These are phyloP conservation scores for Ricordea florida DNA, from an alignment of 92 coral and sea anemone genomes.

Conservation along the genomic window DNA sequence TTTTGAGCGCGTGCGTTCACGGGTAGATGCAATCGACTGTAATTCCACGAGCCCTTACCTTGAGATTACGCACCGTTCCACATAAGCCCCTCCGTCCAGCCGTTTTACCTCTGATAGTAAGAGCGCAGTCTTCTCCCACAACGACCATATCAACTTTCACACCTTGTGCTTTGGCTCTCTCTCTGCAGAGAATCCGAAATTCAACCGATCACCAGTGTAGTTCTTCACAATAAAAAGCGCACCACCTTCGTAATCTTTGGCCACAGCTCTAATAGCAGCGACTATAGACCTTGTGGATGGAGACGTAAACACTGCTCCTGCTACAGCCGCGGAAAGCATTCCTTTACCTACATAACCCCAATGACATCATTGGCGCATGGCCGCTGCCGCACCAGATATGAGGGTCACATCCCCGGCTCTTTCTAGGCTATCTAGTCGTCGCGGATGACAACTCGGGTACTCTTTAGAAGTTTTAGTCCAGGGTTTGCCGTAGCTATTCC, in stretches of 20 bases:
- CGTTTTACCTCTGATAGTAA: conserved; percentile 89
- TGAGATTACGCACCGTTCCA: conserved; percentile 94
- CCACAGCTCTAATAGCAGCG: conserved; percentile 94
- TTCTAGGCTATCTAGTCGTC: conserved; percentile 69
- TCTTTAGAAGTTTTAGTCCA: conserved; percentile 64
- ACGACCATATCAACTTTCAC: conserved; percentile 90
- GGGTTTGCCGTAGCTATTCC: conserved; percentile 78
- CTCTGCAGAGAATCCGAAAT: conserved; percentile 96
- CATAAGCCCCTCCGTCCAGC: conserved; percentile 98
- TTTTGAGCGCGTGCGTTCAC: no score
- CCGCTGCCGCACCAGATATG: conserved; percentile 98
- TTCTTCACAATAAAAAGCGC: conserved; percentile 93
- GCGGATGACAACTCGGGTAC: conserved; percentile 84
- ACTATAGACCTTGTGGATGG: conserved; percentile 94
- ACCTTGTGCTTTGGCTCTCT: conserved; percentile 92
- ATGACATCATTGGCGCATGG: conserved; percentile 93
- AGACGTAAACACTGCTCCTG: conserved; percentile 95
- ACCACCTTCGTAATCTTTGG: conserved; percentile 75
- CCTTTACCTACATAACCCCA: conserved; percentile 97
- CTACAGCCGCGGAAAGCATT: conserved; percentile 93
- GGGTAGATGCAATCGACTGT: no score
- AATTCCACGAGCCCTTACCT: no score
- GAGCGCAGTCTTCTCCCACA: conserved; percentile 98
- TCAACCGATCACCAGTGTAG: conserved; percentile 94
- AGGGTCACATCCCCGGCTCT: conserved; percentile 82